These are phyloP conservation scores for Lepidocolaptes lacrymiger DNA, from an alignment of 2,797 vertebrate species.

Conservation along the genomic window DNA sequence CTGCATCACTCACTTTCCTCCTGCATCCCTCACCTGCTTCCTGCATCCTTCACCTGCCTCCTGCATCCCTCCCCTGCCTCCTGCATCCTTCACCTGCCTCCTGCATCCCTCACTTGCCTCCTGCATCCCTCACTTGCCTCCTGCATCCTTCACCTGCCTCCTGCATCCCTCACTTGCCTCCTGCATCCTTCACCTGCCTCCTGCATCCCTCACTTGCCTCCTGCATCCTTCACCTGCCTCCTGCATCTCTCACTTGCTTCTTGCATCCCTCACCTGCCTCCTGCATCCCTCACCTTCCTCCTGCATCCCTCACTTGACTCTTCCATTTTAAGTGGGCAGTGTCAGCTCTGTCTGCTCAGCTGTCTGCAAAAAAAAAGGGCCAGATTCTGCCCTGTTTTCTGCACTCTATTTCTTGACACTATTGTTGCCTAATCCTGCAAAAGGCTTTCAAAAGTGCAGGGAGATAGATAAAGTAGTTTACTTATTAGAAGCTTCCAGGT, in stretches of 20 bases:
- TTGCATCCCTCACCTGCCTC: too few species aligned
- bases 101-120: too few species aligned
- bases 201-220: not conserved
- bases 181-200: not conserved
- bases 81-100: too few species aligned
- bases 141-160: too few species aligned
- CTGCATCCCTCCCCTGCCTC: not conserved
- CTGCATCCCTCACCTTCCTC: too few species aligned
- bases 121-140: too few species aligned
- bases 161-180: not conserved
- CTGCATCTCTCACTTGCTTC: not conserved
- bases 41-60: not conserved
- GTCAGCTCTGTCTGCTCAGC: not conserved
- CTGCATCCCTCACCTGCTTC: not conserved
- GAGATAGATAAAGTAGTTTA: too few species aligned
- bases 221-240: not conserved
- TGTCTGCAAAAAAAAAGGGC: not conserved
- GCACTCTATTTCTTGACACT: not conserved
- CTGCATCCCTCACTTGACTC: too few species aligned
- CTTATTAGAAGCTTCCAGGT: too few species aligned
- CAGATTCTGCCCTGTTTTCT: not conserved
- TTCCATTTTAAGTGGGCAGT: accelerated
- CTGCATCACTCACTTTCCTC: not conserved
- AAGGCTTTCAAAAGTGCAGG: too few species aligned
- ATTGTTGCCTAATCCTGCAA: too few species aligned